These are phyloP conservation scores for Laupala kohalensis DNA, from an alignment of 1,140 invertebrate genomes.

Conservation along the genomic window DNA sequence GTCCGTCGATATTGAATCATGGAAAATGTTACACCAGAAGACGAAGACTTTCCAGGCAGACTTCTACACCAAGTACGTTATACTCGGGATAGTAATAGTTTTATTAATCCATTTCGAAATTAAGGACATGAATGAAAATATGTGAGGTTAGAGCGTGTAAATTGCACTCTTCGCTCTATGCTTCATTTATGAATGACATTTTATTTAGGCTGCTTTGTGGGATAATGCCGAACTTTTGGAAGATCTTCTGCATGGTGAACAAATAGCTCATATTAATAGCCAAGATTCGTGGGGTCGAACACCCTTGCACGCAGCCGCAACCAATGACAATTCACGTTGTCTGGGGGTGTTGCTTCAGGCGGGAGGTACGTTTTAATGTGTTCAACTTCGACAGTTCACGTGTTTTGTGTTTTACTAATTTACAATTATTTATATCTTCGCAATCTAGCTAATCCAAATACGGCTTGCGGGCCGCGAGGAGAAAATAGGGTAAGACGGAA, in stretches of 20 bases:
- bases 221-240: constrained; percentile 77
- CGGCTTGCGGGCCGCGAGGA: constrained; percentile 48
- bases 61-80: constrained; percentile 54
- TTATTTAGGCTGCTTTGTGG: constrained; percentile 66
- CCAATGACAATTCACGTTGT: constrained; percentile 73
- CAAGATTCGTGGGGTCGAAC: constrained; percentile 66
- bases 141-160: not conserved
- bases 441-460: constrained; percentile 48
- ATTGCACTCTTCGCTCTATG: not conserved
- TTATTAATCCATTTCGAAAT: not conserved
- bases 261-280: constrained; percentile 54
- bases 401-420: not conserved
- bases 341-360: constrained; percentile 54
- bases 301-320: constrained; percentile 72
- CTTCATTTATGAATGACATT: not conserved
- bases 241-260: constrained; percentile 64
- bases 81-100: not conserved
- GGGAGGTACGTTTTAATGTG: constrained; percentile 36
- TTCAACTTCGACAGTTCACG: not conserved
- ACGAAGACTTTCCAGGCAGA: constrained; percentile 67
- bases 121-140: not conserved
- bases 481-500: constrained; percentile 34
- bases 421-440: not conserved
- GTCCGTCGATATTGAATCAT: constrained; percentile 1
- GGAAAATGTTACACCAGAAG: constrained; percentile 38